Percentiles rank a stretch among this genome's conserved stretches.
phyloP scores from a whole-genome alignment of 2,888 invertebrate genomes.

The Venusia cambrica region DNA sequence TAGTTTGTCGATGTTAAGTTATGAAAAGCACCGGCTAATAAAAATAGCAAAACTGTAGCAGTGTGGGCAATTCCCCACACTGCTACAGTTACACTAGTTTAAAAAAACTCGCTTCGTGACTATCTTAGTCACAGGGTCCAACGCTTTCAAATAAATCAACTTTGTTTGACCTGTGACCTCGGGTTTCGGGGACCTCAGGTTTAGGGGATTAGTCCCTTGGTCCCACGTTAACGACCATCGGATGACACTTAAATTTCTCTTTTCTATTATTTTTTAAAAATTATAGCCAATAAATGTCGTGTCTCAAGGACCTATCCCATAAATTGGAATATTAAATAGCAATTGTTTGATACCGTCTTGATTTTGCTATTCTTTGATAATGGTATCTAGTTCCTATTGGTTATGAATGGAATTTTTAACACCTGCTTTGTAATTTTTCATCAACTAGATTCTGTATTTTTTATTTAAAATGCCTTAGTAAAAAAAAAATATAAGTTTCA shows the following conservation, averaged over 20 bases:
- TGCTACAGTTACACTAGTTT: too few relatives aligned
- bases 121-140: slow-evolving; percentile 18
- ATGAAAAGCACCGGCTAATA: too few relatives aligned
- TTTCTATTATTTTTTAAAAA: slow-evolving; percentile 33
- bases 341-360: slow-evolving; percentile 12
- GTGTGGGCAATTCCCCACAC: too few relatives aligned
- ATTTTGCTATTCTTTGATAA: slow-evolving; percentile 10
- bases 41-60: too few relatives aligned
- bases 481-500: too few relatives aligned
- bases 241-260: slow-evolving; percentile 49
- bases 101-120: slow-evolving; percentile 14
- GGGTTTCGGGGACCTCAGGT: slow-evolving; percentile 40
- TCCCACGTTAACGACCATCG: slow-evolving; percentile 52
- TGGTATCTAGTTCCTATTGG: too few relatives aligned
- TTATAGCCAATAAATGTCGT: slow-evolving; percentile 29
- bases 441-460: too few relatives aligned
- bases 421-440: too few relatives aligned
- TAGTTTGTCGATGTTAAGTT: too few relatives aligned
- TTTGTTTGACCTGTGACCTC: slow-evolving; percentile 61
- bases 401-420: too few relatives aligned
- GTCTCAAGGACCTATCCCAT: slow-evolving; percentile 23
- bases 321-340: slow-evolving; percentile 18
- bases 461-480: too few relatives aligned
- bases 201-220: slow-evolving; percentile 20
- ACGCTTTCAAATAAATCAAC: slow-evolving; percentile 54